A percentile compares a stretch with the other conserved stretches of the same genome.
These are phyloP conservation scores for Arge pagana DNA, from an alignment of 2,888 invertebrate species.

Conservation along the genomic window DNA sequence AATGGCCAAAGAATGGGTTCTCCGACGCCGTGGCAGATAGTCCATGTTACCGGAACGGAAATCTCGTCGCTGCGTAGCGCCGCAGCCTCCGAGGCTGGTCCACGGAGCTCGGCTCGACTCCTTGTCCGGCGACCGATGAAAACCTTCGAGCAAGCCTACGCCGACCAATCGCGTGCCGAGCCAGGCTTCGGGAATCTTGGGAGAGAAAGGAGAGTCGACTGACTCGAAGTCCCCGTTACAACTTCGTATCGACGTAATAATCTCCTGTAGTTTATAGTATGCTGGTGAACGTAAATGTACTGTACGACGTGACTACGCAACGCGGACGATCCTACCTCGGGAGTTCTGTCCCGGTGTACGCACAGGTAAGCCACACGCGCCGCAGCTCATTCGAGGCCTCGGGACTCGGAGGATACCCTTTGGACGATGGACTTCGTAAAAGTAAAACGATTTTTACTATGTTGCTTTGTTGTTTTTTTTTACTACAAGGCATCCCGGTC, in stretches of 20 bases:
- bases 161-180: constrained; percentile 39
- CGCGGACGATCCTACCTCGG: too few relatives aligned
- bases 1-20: constrained; percentile 1
- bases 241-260: constrained; percentile 36
- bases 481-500: too few relatives aligned
- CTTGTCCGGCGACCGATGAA: too few relatives aligned
- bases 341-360: too few relatives aligned
- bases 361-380: too few relatives aligned
- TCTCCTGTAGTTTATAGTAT: constrained; percentile 22
- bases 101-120: constrained; percentile 12
- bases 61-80: constrained; percentile 4
- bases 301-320: too few relatives aligned
- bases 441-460: too few relatives aligned
- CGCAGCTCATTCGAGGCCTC: too few relatives aligned
- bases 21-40: not conserved
- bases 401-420: too few relatives aligned
- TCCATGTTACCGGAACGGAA: constrained; percentile 11
- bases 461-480: too few relatives aligned
- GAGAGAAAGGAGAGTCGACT: constrained; percentile 47
- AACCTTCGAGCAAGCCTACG: constrained; percentile 32
- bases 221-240: constrained; percentile 45
- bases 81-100: constrained; percentile 15
- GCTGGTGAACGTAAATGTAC: too few relatives aligned
- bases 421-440: too few relatives aligned
- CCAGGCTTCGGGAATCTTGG: constrained; percentile 35